These are phyloP conservation scores for Erythrolamprus reginae DNA, from an alignment of 2,113 vertebrate species.

Conservation along the genomic window DNA sequence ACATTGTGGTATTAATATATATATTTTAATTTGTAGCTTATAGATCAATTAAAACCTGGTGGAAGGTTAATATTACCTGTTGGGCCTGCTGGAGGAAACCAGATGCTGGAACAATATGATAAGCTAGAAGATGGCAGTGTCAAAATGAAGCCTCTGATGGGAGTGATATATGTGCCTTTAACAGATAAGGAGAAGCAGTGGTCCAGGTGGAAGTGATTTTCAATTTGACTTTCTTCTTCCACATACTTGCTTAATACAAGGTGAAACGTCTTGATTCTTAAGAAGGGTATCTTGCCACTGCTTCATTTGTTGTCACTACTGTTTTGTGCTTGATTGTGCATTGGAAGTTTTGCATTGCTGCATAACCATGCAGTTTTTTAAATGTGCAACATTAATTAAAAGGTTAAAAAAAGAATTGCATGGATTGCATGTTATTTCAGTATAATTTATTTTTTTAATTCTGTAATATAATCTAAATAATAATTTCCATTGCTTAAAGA, in stretches of 20 bases:
- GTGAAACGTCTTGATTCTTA: constrained; percentile 92
- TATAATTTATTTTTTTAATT: constrained; percentile 36
- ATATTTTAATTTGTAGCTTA: constrained; percentile 77
- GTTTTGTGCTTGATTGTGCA: constrained; percentile 80
- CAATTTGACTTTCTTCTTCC: constrained; percentile 84
- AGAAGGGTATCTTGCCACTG: constrained; percentile 79
- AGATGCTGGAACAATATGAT: constrained; percentile 98
- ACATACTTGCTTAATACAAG: constrained; percentile 81
- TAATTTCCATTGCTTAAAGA: constrained; percentile 12
- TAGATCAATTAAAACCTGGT: constrained; percentile 97
- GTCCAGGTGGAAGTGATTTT: constrained; percentile 99
- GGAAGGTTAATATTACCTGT: constrained; percentile 96
- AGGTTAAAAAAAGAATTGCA: constrained; percentile 57
- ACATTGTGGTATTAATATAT: constrained; percentile 17
- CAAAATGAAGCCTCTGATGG: constrained; percentile 99
- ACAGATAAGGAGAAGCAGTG: constrained; percentile 99
- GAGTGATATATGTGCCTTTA: constrained; percentile 99
- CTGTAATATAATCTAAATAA: constrained; percentile 26
- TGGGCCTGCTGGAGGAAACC: constrained; percentile 95
- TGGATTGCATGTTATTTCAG: constrained; percentile 66
- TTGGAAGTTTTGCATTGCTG: constrained; percentile 64
- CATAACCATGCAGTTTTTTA: constrained; percentile 55
- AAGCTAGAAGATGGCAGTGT: constrained; percentile 96
- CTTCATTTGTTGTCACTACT: constrained; percentile 73
- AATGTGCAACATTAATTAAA: constrained; percentile 64